Conservation (phyloP, 2,888 invertebrate genomes). For the Andrena trimmerana region DNA sequence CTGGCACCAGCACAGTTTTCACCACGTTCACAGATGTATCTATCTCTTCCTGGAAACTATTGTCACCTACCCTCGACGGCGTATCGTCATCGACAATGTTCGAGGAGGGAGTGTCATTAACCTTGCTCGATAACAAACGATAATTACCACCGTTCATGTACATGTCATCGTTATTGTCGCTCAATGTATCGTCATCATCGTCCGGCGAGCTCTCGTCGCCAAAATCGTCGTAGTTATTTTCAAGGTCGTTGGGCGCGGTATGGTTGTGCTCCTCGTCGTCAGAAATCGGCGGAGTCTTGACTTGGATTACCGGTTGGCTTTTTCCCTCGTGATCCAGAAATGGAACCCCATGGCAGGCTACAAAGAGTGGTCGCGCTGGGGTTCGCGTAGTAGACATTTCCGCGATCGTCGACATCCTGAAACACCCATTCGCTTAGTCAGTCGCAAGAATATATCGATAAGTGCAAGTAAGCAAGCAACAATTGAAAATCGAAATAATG, state of each 20-base stretch:
- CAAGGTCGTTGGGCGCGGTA: background rate
- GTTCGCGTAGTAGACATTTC: background rate
- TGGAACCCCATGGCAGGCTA: constrained; percentile 23
- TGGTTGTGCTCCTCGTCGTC: background rate
- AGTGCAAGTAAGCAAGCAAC: background rate
- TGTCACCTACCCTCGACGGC: too few relatives aligned
- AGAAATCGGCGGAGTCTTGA: background rate
- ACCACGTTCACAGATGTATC: background rate
- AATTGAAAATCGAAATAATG: constrained; percentile 4
- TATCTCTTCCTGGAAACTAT: background rate
- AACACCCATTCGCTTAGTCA: constrained; percentile 65
- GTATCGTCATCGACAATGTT: background rate
- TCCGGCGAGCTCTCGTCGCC: background rate
- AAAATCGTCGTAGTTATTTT: background rate
- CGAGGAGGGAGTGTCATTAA: background rate
- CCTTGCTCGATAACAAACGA: background rate
- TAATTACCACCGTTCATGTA: background rate
- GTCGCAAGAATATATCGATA: constrained; percentile 24
- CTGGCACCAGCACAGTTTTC: constrained; percentile 31
- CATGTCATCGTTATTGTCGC: background rate
- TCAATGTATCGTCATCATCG: background rate
- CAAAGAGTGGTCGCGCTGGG: constrained; percentile 17
- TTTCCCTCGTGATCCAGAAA: constrained; percentile 13
- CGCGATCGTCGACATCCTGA: constrained; percentile 58
- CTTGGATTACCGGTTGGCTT: background rate